Base-by-base conservation (phyloP, 1,140 invertebrate genomes). In the Cydia fagiglandana region DNA sequence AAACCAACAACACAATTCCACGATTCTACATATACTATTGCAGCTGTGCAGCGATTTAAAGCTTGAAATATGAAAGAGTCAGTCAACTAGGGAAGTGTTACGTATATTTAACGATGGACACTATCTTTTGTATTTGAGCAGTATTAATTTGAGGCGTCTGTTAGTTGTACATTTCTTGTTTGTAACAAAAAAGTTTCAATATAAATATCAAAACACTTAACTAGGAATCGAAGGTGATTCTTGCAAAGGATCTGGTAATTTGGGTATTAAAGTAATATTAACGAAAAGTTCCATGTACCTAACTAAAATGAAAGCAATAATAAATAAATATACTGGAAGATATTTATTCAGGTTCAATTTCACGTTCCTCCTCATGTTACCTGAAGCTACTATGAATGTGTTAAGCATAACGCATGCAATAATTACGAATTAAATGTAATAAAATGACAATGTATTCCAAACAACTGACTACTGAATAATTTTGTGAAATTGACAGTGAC, bases 31-130 rank as follows among this genome's bases (percentile, higher is more conserved):
- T 1, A 4, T 34, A 34, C 5, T 34, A 34, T 34, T 34, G 34
- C 34, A 34, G 34, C 34, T 34, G 4, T 2, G 4, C n/a, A 17
- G 50, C 12, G 34, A 34, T 53, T n/a, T n/a, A 66, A 66, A 34
- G 41, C 41, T n/a, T 70, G 15, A 70, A 70, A 70, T 38, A 38
- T 38, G 66, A 70, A 34, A 70, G 66, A 38, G 15, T 30, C 66
- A 41, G 24, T 13, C 34, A 38, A 41, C 66, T 70, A 70, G 66
- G 66, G 66, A 70, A 17, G 30, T 38, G 66, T 70, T 38, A 70
- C n/a, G 66, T 70, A 70, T 7, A 70, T 70, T 70, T 70, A 70
- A 70, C 9, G 30, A 70, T 70, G 34, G 53, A 70, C 66, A 70
- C 28, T 17, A 70, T 41, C 34, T 70, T 70, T 70, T 70, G 66